A percentile compares a stretch with the other conserved stretches of the same genome.
Conservation (phyloP, 2,113 vertebrate species). For the Cacatua alba region DNA sequence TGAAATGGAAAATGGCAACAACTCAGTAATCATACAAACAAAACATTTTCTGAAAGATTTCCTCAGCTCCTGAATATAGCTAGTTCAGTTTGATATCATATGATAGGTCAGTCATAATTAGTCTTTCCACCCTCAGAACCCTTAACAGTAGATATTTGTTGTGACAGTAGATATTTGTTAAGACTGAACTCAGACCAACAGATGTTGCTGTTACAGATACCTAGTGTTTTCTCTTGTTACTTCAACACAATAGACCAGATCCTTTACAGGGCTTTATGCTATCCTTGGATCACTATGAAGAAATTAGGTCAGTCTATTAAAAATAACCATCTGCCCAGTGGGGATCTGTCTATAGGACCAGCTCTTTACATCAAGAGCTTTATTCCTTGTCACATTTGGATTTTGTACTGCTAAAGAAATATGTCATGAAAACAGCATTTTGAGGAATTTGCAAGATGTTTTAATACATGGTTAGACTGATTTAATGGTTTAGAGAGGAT, state of each 20-base stretch:
- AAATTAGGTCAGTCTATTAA: constrained; percentile 74
- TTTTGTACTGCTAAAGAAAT: not conserved
- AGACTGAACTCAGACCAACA: not conserved
- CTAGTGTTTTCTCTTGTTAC: not conserved
- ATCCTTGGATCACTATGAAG: constrained; percentile 36
- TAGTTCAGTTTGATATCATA: not conserved
- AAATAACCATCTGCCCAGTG: constrained; percentile 65
- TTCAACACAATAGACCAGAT: not conserved
- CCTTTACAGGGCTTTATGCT: constrained; percentile 35
- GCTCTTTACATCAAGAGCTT: constrained; percentile 15
- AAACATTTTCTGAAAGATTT: not conserved
- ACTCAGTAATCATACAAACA: not conserved
- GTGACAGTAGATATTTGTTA: not conserved
- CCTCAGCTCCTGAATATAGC: not conserved
- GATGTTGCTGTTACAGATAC: not conserved
- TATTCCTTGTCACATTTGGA: constrained; percentile 34
- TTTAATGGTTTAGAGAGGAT: not conserved
- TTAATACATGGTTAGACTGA: not conserved
- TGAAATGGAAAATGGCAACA: not conserved
- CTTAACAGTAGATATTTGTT: not conserved
- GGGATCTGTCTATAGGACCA: constrained; percentile 56
- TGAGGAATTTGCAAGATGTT: not conserved
- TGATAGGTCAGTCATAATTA: not conserved
- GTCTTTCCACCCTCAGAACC: not conserved
- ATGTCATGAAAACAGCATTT: constrained; percentile 17